Conservation (phyloP, 2,888 invertebrate genomes). For the Drosophila multiciliata region DNA sequence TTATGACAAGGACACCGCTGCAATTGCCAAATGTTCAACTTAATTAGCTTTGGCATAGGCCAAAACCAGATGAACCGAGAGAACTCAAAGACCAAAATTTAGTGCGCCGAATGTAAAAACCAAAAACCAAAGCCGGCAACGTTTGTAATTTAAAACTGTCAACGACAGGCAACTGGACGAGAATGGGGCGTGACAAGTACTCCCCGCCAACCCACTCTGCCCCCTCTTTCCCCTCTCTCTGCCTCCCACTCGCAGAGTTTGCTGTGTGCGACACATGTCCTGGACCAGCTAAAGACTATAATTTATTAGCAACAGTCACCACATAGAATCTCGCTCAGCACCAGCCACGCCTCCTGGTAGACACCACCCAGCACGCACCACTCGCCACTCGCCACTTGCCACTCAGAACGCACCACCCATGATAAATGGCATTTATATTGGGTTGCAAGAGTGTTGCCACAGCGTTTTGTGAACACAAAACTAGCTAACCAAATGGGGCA, state of each 20-base stretch:
- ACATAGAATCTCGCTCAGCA: constrained; percentile 45
- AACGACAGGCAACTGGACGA: constrained; percentile 55
- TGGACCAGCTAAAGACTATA: constrained; percentile 57
- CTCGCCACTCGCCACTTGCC: constrained; percentile 10
- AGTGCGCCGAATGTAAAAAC: constrained; percentile 2
- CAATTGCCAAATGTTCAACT: constrained; percentile 66
- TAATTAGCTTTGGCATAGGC: constrained; percentile 58
- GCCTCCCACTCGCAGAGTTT: not conserved
- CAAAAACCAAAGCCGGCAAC: constrained; percentile 50
- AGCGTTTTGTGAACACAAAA: constrained; percentile 40
- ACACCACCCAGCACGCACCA: constrained; percentile 1
- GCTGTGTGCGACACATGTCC: constrained; percentile 68
- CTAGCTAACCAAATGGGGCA: constrained; percentile 1
- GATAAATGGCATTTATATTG: constrained; percentile 80
- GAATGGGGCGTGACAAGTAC: constrained; percentile 8
- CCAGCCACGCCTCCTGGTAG: constrained; percentile 43
- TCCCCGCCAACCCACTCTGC: not conserved
- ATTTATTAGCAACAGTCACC: constrained; percentile 80
- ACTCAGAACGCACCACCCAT: constrained; percentile 44
- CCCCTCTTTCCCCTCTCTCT: not conserved
- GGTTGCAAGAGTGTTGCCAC: constrained; percentile 66
- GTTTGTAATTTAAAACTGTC: constrained; percentile 81
- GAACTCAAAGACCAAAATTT: not conserved
- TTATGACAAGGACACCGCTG: constrained; percentile 58
- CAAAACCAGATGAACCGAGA: constrained; percentile 27